These are phyloP conservation scores for Menidia menidia DNA, from an alignment of 2,797 vertebrate species.

Conservation along the genomic window DNA sequence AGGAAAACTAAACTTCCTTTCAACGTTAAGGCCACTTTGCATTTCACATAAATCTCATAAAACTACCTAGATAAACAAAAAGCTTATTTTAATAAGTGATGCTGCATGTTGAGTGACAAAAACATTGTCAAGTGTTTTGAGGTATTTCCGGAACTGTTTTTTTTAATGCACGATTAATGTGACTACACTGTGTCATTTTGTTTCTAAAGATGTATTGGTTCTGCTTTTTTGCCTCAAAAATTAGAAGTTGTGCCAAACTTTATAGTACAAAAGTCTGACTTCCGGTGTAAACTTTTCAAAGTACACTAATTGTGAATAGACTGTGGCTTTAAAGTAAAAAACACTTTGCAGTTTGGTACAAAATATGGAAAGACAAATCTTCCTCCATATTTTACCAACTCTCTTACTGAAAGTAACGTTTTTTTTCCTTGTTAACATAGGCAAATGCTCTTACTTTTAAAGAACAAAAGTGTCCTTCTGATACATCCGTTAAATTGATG, in stretches of 20 bases:
- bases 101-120: too few relatives aligned
- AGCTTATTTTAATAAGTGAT: too few relatives aligned
- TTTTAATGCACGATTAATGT: too few relatives aligned
- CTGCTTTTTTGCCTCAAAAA: too few relatives aligned
- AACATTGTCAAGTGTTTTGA: too few relatives aligned
- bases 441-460: conserved; percentile 57
- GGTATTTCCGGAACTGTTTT: too few relatives aligned
- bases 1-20: too few relatives aligned
- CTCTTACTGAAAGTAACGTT: background rate
- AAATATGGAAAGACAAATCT: background rate
- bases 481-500: conserved; percentile 16
- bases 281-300: conserved; percentile 4
- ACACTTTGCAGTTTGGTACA: background rate
- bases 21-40: too few relatives aligned
- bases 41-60: too few relatives aligned
- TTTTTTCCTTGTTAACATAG: background rate
- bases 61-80: too few relatives aligned
- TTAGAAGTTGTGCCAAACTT: background rate
- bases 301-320: background rate
- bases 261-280: background rate
- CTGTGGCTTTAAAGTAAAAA: background rate
- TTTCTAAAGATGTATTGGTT: too few relatives aligned
- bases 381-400: background rate
- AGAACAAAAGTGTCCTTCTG: conserved; percentile 47
- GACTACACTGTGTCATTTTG: too few relatives aligned